phyloP scores from a whole-genome alignment of 2,113 vertebrate species.

The Dromaius novaehollandiae region DNA sequence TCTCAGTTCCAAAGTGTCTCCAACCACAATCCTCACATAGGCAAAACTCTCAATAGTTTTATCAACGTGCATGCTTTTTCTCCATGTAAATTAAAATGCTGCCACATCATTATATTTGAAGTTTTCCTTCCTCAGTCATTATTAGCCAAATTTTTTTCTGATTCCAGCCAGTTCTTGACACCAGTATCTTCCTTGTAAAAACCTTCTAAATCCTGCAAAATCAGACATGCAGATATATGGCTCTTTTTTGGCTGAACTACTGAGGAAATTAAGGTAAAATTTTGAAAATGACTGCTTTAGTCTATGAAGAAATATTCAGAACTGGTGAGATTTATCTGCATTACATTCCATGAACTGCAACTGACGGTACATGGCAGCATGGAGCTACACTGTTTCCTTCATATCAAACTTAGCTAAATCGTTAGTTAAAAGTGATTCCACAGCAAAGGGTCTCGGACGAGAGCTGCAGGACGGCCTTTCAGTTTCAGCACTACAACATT shows the following conservation, averaged over 20 bases:
- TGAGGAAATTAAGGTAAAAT: background rate
- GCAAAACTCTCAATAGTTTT: background rate
- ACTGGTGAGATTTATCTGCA: background rate
- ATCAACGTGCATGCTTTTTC: background rate
- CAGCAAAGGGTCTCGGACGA: background rate
- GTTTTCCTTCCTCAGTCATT: background rate
- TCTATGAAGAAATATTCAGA: background rate
- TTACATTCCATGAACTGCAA: background rate
- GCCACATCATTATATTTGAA: background rate
- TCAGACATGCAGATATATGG: background rate
- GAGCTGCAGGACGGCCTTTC: background rate
- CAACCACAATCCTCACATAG: background rate
- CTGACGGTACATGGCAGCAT: background rate
- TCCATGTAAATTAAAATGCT: background rate
- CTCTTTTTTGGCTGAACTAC: background rate
- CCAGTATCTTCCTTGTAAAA: background rate
- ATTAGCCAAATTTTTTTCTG: background rate
- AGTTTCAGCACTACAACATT: background rate
- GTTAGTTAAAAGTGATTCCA: background rate
- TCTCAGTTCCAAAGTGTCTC: background rate
- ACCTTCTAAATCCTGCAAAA: background rate
- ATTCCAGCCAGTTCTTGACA: background rate
- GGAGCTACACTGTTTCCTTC: background rate
- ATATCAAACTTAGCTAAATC: fast-evolving
- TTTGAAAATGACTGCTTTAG: background rate